Conservation (phyloP, 2,113 vertebrate species). For the Pitta sordida region DNA sequence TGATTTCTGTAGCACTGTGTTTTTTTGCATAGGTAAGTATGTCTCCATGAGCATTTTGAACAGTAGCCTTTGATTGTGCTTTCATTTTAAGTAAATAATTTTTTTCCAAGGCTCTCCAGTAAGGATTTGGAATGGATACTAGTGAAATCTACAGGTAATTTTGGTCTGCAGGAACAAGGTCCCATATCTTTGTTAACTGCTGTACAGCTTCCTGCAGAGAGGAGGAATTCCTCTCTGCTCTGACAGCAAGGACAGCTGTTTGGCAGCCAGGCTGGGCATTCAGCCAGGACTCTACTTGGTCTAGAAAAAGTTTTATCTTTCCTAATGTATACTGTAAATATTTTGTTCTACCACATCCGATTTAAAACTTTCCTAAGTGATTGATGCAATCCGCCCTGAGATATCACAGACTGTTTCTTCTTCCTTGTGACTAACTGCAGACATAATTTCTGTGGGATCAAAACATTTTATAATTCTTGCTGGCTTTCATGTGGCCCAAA, state of each 20-base stretch:
- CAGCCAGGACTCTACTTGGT: not conserved
- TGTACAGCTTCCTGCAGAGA: not conserved
- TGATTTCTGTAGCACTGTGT: fast-evolving
- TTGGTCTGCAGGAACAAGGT: not conserved
- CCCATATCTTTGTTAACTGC: not conserved
- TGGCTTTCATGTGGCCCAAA: not conserved
- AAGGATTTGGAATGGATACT: not conserved
- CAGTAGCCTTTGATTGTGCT: not conserved
- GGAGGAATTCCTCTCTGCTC: not conserved
- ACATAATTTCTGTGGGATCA: not conserved
- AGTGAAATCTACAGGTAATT: not conserved
- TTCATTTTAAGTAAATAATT: not conserved
- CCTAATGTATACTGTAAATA: not conserved
- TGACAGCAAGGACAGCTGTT: slow-evolving; percentile 15
- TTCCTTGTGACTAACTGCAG: not conserved
- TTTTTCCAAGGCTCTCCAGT: not conserved
- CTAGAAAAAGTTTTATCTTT: slow-evolving; percentile 20
- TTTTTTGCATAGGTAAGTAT: not conserved
- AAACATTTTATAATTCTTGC: not conserved
- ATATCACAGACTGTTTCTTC: not conserved
- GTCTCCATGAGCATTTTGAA: not conserved
- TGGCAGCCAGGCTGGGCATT: not conserved
- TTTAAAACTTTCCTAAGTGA: not conserved
- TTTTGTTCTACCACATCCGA: not conserved
- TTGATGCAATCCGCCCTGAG: not conserved